A percentile compares a stretch with the other conserved stretches of the same genome.
These are phyloP conservation scores for Barypeithes pellucidus DNA, from an alignment of 2,888 invertebrate genomes.

Conservation along the genomic window DNA sequence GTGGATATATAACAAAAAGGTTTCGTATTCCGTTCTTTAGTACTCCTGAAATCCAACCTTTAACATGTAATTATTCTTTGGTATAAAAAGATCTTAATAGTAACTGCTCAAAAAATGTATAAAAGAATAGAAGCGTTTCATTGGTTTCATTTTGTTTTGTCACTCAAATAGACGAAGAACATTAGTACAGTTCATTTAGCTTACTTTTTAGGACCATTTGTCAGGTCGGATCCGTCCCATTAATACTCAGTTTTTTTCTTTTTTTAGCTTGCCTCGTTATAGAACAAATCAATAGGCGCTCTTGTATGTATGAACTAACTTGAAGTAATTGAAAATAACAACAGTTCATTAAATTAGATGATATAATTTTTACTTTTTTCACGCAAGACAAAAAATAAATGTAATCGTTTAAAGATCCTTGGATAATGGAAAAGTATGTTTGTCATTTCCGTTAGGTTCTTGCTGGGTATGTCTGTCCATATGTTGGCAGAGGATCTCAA, in stretches of 20 bases:
- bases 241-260: constrained; percentile 2
- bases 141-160: constrained; percentile 9
- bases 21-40: too few relatives aligned
- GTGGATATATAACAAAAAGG: too few relatives aligned
- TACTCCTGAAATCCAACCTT: too few relatives aligned
- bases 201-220: constrained; percentile 5
- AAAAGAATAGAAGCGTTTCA: background rate
- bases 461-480: too few relatives aligned
- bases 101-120: background rate
- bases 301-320: background rate
- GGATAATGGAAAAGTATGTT: too few relatives aligned
- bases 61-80: too few relatives aligned
- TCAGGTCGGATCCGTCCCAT: background rate
- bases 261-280: background rate
- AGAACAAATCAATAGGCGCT: background rate
- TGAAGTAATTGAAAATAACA: background rate
- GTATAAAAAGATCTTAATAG: background rate
- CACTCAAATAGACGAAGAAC: constrained; percentile 13
- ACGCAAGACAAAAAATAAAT: too few relatives aligned
- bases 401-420: too few relatives aligned
- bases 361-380: background rate
- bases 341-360: background rate
- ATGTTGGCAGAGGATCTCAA: too few relatives aligned
- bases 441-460: too few relatives aligned
- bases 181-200: constrained; percentile 12